Evolutionary conservation across 1,140 invertebrate species (phyloP), one percentile per base, ranked within the genome.

Genomic region (Lanistes nyassanus): DNA sequence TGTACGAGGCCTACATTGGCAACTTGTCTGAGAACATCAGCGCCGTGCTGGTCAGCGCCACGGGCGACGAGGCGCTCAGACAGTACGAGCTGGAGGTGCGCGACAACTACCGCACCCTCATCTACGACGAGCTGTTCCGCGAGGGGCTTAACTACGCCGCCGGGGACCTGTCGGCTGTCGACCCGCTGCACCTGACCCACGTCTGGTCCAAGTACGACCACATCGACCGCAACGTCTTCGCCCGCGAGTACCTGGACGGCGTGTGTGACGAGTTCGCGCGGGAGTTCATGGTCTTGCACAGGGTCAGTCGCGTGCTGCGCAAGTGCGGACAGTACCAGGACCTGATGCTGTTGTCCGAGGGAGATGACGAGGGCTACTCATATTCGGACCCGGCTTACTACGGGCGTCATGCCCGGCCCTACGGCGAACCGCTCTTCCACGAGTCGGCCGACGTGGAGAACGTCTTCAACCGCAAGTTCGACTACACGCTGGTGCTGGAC

Each of bases 251-350:
- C 68, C 75, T 87, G 19, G 82, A 85, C 73, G 73, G 79, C 34
- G 82, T 87, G 34, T 87, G 86, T 77, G 78, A 83, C 56, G 69
- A 79, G 62, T 86, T 82, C 73, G 80, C 81, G 21, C 74, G 77
- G 16, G 86, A 87, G 65, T 87, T 86, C 72, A 87, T 87, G 85
- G 83, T 85, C 21, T 68, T 87, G 19, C 86, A 87, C 69, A 77
- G 86, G 37, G 84, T 84, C 1, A 85, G 82, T 39, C 73, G 83
- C 6, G 86, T 87, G 19, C 56, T 87, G 7, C 79, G 82, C 31
- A 87, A 87, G 76, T 87, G 86, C 78, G 85, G 86, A 3, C 86
- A 87, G 56, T 86, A 87, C 73, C 86, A 87, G 66, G 86, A 87
- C 65, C 72, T 87, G 21, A 85, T 87, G 84, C 76, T 87, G 0